Conservation (phyloP, 1,140 invertebrate genomes). For the Druon quercuslanigerum region DNA sequence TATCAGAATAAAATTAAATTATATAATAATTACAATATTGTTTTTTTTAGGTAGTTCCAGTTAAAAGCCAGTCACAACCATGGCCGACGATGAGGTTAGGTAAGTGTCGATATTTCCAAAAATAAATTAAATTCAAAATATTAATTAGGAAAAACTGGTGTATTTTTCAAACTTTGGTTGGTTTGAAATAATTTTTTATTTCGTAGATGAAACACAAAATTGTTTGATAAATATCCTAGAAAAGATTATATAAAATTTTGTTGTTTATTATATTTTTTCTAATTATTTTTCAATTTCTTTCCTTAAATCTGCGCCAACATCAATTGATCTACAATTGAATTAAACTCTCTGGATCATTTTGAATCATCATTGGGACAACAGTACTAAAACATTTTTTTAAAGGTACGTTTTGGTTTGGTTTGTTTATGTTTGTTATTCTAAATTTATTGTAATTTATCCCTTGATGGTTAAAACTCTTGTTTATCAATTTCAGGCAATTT, state of each 20-base stretch:
- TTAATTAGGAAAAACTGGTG: background rate
- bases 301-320: background rate
- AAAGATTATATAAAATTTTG: too few relatives aligned
- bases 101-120: constrained; percentile 75
- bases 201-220: too few relatives aligned
- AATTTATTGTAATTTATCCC: background rate
- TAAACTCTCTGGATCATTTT: background rate
- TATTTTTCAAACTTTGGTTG: background rate
- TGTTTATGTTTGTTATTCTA: constrained; percentile 23
- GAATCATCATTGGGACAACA: constrained; percentile 18
- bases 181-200: constrained; percentile 9
- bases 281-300: background rate
- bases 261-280: background rate
- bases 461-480: background rate
- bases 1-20: background rate
- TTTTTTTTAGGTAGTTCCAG: constrained; percentile 71
- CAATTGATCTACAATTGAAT: background rate
- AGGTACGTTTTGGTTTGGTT: constrained; percentile 34
- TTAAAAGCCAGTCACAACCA: constrained; percentile 78
- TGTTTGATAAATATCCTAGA: too few relatives aligned
- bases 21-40: background rate
- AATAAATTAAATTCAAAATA: too few relatives aligned
- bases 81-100: constrained; percentile 94
- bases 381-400: constrained; percentile 33
- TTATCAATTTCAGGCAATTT: constrained; percentile 1